These are phyloP conservation scores for Graphium colonna DNA, from an alignment of 2,888 invertebrate species.

Conservation along the genomic window DNA sequence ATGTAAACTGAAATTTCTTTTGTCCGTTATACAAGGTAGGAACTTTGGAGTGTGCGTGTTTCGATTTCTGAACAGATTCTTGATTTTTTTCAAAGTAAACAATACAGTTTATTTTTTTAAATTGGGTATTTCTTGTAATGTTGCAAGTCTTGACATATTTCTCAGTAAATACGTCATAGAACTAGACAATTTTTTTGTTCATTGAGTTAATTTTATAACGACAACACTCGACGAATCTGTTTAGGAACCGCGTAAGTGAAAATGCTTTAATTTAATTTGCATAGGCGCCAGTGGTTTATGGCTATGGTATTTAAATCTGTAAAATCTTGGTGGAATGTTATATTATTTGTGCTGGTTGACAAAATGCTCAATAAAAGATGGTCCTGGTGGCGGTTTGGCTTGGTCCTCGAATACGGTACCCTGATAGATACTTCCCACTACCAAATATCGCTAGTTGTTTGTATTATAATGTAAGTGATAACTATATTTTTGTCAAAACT, in stretches of 20 bases:
- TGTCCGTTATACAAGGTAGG: constrained; percentile 53
- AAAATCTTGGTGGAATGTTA: constrained; percentile 52
- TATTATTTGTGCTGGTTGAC: constrained; percentile 47
- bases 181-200: background rate
- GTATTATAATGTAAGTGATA: constrained; percentile 12
- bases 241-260: constrained; percentile 45
- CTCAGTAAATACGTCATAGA: constrained; percentile 11
- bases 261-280: constrained; percentile 64
- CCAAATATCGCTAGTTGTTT: constrained; percentile 1
- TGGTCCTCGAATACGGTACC: constrained; percentile 29
- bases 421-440: constrained; percentile 8
- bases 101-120: background rate
- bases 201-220: constrained; percentile 4
- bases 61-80: constrained; percentile 50
- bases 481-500: constrained; percentile 11
- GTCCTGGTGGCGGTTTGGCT: constrained; percentile 48
- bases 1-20: constrained; percentile 61
- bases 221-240: constrained; percentile 40
- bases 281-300: constrained; percentile 52
- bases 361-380: constrained; percentile 64
- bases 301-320: constrained; percentile 46
- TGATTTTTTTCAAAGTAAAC: constrained; percentile 1
- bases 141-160: constrained; percentile 1
- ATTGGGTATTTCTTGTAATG: background rate
- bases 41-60: constrained; percentile 42